Conservation (phyloP, 2,888 invertebrate species). For the Cerastoderma edule region DNA sequence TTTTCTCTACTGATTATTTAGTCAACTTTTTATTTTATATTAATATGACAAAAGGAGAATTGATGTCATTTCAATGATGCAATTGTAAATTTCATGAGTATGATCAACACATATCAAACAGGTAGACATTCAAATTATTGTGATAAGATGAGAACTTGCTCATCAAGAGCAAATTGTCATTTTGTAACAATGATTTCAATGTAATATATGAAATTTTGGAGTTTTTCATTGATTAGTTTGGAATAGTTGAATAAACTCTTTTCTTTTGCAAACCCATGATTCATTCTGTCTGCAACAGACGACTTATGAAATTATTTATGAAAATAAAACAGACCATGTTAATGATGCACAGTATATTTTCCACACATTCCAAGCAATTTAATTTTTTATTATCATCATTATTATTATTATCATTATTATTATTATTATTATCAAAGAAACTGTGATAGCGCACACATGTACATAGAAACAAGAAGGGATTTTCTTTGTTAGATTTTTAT, state of each 20-base stretch:
- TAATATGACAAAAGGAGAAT: neutral
- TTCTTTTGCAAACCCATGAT: neutral
- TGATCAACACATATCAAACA: neutral
- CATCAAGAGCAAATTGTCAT: neutral
- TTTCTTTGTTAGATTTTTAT: too few species aligned
- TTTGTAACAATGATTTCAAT: slow-evolving; percentile 4
- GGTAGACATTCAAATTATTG: neutral
- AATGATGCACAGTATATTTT: neutral
- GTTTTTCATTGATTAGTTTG: neutral
- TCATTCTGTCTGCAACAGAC: neutral
- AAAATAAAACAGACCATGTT: neutral
- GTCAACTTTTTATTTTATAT: neutral
- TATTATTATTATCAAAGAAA: too few species aligned
- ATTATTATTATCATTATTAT: too few species aligned
- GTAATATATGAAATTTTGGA: neutral
- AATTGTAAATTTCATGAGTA: neutral
- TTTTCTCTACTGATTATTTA: neutral
- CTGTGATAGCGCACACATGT: too few species aligned
- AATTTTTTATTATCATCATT: too few species aligned
- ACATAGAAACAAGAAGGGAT: too few species aligned
- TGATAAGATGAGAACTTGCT: neutral
- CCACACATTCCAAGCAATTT: too few species aligned
- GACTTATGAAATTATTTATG: neutral
- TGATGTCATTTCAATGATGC: neutral
- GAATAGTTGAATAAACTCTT: slow-evolving; percentile 6